Conservation (phyloP, 2,888 invertebrate species). For the Drosophila neotestacea region DNA sequence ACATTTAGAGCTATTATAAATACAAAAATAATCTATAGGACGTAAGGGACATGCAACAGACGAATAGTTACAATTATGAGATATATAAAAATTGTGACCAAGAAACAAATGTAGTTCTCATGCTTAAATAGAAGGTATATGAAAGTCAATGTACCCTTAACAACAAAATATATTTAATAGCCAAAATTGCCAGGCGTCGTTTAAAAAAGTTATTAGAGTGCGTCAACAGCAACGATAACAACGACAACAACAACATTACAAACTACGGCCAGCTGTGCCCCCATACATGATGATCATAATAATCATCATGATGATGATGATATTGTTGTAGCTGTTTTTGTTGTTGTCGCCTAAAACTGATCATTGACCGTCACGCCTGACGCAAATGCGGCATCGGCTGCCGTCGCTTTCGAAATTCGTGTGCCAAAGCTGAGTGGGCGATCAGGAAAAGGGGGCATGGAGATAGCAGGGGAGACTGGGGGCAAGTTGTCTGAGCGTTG, state of each 20-base stretch:
- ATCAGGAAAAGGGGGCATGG: background rate
- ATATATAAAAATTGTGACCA: background rate
- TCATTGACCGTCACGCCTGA: conserved; percentile 81
- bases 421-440: conserved; percentile 68
- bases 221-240: conserved; percentile 59
- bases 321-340: conserved; percentile 35
- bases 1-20: too few species aligned
- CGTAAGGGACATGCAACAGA: too few species aligned
- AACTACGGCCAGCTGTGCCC: conserved; percentile 46
- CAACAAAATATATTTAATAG: conserved; percentile 49
- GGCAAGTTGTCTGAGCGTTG: conserved; percentile 37
- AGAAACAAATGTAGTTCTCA: background rate
- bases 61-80: too few species aligned
- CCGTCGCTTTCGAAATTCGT: conserved; percentile 73
- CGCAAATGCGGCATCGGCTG: conserved; percentile 50
- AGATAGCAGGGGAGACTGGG: background rate
- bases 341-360: conserved; percentile 63
- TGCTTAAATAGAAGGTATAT: background rate
- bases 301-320: conserved; percentile 26
- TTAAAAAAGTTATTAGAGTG: conserved; percentile 77
- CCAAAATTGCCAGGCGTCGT: conserved; percentile 56
- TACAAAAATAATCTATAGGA: too few species aligned
- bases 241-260: conserved; percentile 26
- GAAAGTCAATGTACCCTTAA: conserved; percentile 15
- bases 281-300: conserved; percentile 12